Evolutionary conservation across 2,888 invertebrate genomes (phyloP).

Genomic region (Drosophila leonis): DNA sequence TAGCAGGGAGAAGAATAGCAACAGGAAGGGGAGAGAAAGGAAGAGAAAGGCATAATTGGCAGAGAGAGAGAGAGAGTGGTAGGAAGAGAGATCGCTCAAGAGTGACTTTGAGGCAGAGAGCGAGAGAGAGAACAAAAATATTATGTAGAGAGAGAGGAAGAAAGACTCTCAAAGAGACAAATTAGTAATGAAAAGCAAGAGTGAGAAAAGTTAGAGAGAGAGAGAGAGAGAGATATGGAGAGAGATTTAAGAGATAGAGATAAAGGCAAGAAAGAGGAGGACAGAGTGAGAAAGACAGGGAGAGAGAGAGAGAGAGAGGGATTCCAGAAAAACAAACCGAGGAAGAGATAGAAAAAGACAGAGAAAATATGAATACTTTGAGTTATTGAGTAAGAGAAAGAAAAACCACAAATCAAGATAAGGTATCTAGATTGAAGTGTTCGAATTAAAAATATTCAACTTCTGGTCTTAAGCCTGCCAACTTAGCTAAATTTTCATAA

Average conservation of each 20-base stretch:
- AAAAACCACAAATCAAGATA: background rate
- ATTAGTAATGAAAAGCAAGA: no score
- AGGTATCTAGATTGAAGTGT: no score
- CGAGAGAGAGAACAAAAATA: background rate
- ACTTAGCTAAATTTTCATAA: no score
- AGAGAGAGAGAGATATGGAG: background rate
- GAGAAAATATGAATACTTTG: background rate
- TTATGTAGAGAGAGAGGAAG: no score
- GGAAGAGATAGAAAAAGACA: background rate
- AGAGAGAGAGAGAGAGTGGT: background rate
- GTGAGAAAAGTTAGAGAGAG: background rate
- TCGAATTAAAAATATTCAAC: no score
- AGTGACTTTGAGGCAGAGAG: fast-evolving
- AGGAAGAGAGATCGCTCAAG: fast-evolving
- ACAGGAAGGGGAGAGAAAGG: background rate
- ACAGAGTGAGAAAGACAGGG: background rate
- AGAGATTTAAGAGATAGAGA: fast-evolving
- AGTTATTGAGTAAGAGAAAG: background rate
- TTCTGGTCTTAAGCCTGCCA: no score
- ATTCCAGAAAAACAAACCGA: no score
- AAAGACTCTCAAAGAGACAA: no score
- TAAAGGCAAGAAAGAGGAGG: background rate
- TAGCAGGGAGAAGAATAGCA: no score
- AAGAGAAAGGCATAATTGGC: background rate
- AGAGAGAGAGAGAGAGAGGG: background rate